Percentiles rank a stretch among this genome's conserved stretches.
Evolutionary conservation across 2,888 invertebrate species (phyloP).

Genomic region (Petrolisthes cinctipes): DNA sequence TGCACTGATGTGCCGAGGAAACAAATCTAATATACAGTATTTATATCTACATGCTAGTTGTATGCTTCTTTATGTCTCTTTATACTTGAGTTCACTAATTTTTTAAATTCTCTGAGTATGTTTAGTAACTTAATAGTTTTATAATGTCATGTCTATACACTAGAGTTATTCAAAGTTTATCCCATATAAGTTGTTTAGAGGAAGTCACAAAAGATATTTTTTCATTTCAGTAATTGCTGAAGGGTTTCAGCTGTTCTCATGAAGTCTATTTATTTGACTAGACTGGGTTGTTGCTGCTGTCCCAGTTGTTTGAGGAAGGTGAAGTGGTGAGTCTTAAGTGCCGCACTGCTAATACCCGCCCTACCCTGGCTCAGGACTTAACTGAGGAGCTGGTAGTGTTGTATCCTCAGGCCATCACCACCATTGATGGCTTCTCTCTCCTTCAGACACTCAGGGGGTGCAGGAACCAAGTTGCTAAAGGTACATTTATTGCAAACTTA

Average conservation of each 20-base stretch:
- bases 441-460: constrained; percentile 84
- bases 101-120: not conserved
- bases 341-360: constrained; percentile 74
- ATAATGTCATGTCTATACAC: no score
- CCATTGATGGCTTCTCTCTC: constrained; percentile 81
- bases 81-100: no score
- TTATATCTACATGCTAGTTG: no score
- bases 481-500: constrained; percentile 70
- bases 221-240: no score
- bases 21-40: no score
- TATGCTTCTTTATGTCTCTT: no score
- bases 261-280: constrained; percentile 67
- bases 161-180: no score
- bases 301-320: constrained; percentile 87
- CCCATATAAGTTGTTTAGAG: no score
- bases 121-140: not conserved
- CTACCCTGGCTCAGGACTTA: constrained; percentile 67
- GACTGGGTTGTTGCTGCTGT: constrained; percentile 83
- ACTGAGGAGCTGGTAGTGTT: constrained; percentile 82
- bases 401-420: constrained; percentile 80
- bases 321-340: constrained; percentile 84
- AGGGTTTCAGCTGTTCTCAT: not conserved
- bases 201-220: no score
- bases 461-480: constrained; percentile 83
- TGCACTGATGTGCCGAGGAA: no score